phyloP scores from a whole-genome alignment of 1,140 invertebrate genomes.

The Brachionus rotundiformis region DNA sequence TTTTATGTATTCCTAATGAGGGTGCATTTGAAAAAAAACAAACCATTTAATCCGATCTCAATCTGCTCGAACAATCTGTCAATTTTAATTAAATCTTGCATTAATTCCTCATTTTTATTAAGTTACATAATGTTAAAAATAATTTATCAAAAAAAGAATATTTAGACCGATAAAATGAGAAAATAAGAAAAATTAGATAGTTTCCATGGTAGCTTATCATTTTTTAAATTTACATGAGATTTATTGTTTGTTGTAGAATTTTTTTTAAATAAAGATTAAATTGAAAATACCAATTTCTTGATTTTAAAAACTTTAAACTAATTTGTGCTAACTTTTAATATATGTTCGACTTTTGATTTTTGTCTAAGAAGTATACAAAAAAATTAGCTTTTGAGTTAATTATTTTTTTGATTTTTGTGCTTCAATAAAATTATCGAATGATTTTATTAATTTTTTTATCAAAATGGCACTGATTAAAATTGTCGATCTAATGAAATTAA shows the following conservation, averaged over 20 bases:
- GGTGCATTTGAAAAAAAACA: background rate
- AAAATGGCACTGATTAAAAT: background rate
- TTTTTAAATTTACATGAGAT: background rate
- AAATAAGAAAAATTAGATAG: background rate
- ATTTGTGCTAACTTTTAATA: too few species aligned
- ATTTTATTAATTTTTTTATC: background rate
- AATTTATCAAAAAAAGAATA: too few species aligned
- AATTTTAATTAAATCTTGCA: background rate
- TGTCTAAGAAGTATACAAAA: too few species aligned
- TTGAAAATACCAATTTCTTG: too few species aligned
- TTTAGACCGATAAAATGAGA: too few species aligned
- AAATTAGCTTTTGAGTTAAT: background rate
- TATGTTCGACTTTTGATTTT: too few species aligned
- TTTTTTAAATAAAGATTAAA: background rate
- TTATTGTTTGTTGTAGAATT: background rate
- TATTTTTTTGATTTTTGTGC: background rate
- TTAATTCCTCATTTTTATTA: background rate
- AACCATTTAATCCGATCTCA: background rate
- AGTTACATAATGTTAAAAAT: background rate
- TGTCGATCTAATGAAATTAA: background rate
- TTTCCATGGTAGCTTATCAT: background rate
- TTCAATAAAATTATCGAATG: background rate
- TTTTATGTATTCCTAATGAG: background rate
- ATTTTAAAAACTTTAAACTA: too few species aligned
- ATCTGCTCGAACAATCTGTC: background rate